Conservation (phyloP, 2,888 invertebrate genomes). For the Platycnemis pennipes region DNA sequence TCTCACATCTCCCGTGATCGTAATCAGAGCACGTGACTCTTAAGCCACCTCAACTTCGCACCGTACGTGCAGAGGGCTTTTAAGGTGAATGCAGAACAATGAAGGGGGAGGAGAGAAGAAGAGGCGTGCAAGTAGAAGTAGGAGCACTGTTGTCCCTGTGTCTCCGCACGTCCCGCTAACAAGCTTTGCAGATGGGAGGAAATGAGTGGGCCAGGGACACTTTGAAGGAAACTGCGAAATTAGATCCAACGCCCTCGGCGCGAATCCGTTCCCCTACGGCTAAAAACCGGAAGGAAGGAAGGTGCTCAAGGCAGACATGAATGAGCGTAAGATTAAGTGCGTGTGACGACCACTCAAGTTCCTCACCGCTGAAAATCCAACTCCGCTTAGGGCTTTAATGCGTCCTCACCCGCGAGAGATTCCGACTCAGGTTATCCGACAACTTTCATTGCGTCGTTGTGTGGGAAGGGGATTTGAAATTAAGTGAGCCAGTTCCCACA, state of each 20-base stretch:
- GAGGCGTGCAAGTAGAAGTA: too few species aligned
- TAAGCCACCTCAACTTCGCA: background rate
- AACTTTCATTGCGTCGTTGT: too few species aligned
- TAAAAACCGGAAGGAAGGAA: background rate
- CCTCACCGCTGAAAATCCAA: background rate
- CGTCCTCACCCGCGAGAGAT: too few species aligned
- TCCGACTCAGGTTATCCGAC: too few species aligned
- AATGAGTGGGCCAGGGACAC: background rate
- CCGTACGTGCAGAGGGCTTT: background rate
- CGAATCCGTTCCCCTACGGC: background rate
- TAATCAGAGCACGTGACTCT: background rate
- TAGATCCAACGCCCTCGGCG: background rate
- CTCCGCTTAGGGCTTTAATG: background rate
- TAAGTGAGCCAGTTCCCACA: too few species aligned
- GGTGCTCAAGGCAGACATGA: background rate
- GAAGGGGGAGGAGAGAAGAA: background rate
- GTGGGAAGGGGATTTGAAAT: too few species aligned
- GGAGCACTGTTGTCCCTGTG: background rate
- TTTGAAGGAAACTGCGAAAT: constrained; percentile 14
- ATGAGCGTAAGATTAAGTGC: background rate
- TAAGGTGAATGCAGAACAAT: background rate
- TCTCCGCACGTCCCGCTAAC: background rate
- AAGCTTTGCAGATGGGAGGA: background rate
- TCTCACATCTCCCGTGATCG: background rate
- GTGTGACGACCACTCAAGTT: background rate